Evolutionary conservation across 1,140 invertebrate species (phyloP), one percentile per base, ranked within the genome.

Genomic region (Papilio xuthus): DNA sequence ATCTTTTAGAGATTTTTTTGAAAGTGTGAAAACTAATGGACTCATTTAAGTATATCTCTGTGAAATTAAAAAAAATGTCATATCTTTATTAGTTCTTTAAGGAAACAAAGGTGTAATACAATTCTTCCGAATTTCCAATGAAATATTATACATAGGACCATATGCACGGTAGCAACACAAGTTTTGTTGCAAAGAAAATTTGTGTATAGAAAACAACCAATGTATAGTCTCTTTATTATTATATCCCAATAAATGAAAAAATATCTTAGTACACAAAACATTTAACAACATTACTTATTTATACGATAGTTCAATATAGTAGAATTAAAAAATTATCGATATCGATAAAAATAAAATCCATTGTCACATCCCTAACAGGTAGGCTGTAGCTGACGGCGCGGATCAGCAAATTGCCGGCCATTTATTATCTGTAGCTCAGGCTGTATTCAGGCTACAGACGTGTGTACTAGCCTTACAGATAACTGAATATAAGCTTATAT

Each of bases 331-430:
- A 41, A 44, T 63, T 44, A 79, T 79, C 74, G 81, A 82, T 80
- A 78, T 53, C 50, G 50, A 53, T 53, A 53, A 53, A 53, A 53
- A 73, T 42, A 32, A 42, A 0, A 18, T 69, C n/a, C 32, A 6
- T 2, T 37, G 12, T n/a, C 67, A 56, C 74, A 74, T 74, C 80
- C 77, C 82, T 78, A 78, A 42, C 81, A 84, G 81, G 81, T 84
- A 80, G 70, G 80, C 78, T 50, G 56, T 79, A 79, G 83, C 79
- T 81, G 81, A 81, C 78, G 78, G 77, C 79, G 79, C 74, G 70
- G 78, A 82, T 82, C 78, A 78, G 71, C 72, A 84, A 84, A 84
- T 84, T 82, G 79, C 70, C 78, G 26, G 41, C 78, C 79, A 84
- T 84, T 82, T 84, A 84, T 84, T 82, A 78, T 78, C 78, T 81